Conservation (phyloP, 1,140 invertebrate species). For the Mercenaria mercenaria region DNA sequence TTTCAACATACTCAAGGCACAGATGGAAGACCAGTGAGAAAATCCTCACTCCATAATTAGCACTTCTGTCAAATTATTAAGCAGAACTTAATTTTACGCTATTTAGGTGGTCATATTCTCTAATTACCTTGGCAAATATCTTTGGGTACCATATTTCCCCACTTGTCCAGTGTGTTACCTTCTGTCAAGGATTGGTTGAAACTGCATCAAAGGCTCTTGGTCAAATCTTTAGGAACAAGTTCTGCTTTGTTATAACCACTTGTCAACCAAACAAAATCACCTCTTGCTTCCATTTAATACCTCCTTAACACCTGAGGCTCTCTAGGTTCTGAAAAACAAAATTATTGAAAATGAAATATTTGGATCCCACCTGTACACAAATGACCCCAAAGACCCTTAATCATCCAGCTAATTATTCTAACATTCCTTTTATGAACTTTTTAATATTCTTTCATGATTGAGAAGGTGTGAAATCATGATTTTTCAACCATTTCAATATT, state of each 20-base stretch:
- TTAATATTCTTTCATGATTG: conserved; percentile 29
- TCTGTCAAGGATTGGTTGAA: background rate
- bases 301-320: conserved; percentile 9
- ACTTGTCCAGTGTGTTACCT: background rate
- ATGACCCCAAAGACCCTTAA: background rate
- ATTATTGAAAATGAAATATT: background rate
- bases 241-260: conserved; percentile 38
- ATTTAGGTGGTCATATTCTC: background rate
- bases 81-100: background rate
- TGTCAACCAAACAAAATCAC: conserved; percentile 13
- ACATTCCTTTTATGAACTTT: conserved; percentile 43
- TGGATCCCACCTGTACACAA: conserved; percentile 44
- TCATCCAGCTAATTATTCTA: background rate
- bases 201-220: background rate
- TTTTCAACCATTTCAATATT: conserved; percentile 5
- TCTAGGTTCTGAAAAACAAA: background rate
- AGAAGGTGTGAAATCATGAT: conserved; percentile 23
- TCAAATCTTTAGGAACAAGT: conserved; percentile 24
- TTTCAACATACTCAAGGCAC: too few species aligned
- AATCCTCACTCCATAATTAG: background rate
- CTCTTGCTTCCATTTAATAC: background rate
- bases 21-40: too few species aligned
- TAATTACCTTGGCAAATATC: conserved; percentile 1
- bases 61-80: background rate
- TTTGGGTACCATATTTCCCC: background rate